Evolutionary conservation across 2,888 invertebrate genomes (phyloP).

Genomic region (Cheilosia urbana): DNA sequence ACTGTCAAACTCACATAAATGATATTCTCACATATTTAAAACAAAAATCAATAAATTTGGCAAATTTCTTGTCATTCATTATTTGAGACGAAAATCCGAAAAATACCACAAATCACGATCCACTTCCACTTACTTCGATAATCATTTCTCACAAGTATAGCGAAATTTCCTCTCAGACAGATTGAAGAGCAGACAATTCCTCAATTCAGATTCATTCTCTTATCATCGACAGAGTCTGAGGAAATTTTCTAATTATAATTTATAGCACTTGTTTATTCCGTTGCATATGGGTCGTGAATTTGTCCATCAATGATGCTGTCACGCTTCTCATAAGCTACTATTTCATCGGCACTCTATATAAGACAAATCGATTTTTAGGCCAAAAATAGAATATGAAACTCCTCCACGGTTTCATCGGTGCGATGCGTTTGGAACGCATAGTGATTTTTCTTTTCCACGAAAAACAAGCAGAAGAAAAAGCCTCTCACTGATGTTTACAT

Average conservation of each 20-base stretch:
- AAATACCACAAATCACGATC: no score
- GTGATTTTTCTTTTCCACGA: constrained; percentile 14
- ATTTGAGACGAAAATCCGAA: no score
- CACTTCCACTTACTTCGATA: neutral
- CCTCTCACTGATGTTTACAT: constrained; percentile 80
- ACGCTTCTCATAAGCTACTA: constrained; percentile 70
- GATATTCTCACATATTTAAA: no score
- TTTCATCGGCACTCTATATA: constrained; percentile 72
- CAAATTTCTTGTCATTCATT: no score
- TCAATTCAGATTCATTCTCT: constrained; percentile 49
- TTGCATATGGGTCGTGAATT: constrained; percentile 78
- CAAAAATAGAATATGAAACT: constrained; percentile 58
- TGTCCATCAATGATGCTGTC: constrained; percentile 79
- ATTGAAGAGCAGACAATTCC: constrained; percentile 9
- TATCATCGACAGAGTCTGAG: neutral
- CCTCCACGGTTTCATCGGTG: neutral
- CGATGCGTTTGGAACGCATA: constrained; percentile 23
- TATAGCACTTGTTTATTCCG: constrained; percentile 72
- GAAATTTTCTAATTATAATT: constrained; percentile 67
- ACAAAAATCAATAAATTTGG: no score
- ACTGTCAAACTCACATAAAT: no score
- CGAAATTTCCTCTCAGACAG: constrained; percentile 10
- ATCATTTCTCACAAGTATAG: constrained; percentile 21
- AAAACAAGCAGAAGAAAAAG: neutral
- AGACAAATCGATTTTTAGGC: constrained; percentile 73